Evolutionary conservation across 2,888 invertebrate species (phyloP).

Genomic region (Brachylomia viminalis): DNA sequence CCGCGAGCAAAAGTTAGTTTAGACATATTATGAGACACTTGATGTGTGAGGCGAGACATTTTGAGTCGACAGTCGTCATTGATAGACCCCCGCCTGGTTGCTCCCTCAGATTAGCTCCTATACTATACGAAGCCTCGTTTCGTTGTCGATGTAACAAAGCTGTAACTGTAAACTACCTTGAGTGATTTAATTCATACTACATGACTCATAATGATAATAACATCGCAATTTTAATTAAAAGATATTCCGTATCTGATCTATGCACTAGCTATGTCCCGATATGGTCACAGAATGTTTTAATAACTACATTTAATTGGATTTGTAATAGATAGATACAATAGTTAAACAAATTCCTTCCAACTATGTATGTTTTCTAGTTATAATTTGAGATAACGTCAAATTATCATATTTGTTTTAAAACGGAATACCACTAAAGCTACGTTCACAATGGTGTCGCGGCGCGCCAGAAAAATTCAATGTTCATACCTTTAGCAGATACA

Average conservation of each 20-base stretch:
- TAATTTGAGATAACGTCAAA: not conserved
- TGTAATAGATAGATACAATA: not conserved
- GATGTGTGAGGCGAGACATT: no score
- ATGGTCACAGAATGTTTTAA: conserved; percentile 32
- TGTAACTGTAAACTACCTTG: no score
- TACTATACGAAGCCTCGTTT: no score
- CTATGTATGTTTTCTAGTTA: not conserved
- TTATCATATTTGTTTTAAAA: not conserved
- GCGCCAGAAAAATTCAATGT: no score
- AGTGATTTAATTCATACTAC: conserved; percentile 5
- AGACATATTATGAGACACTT: no score
- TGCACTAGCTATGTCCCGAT: not conserved
- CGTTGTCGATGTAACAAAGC: no score
- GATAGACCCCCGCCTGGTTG: no score
- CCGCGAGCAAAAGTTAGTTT: no score
- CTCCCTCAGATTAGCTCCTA: no score
- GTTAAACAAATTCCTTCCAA: not conserved
- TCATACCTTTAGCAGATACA: no score
- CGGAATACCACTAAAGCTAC: not conserved
- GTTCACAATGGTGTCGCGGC: no score
- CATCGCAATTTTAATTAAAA: conserved; percentile 33
- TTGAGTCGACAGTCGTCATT: no score
- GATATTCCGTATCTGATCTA: conserved; percentile 18
- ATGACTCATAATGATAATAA: not conserved
- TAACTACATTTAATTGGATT: conserved; percentile 7